Evolutionary conservation across 2,113 vertebrate genomes (phyloP), one percentile per base, ranked within the genome.

Genomic region (Diadophis punctatus): DNA sequence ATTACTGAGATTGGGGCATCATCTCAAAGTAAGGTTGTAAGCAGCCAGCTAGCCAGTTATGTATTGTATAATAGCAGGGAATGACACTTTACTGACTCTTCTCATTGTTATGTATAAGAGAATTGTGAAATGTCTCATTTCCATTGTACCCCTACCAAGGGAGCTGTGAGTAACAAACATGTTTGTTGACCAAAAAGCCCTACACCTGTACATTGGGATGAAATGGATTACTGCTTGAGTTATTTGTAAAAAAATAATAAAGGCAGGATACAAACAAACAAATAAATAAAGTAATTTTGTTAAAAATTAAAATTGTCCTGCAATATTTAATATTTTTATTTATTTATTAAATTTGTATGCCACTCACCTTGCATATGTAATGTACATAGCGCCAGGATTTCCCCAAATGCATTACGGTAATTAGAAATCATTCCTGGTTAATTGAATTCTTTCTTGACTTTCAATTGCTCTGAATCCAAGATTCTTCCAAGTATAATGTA

Each of bases 381-480:
- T 49, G 23, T 16, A 51, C 43, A 48, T 43, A 23, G 11, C 43
- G 27, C 23, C 25, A 86, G 22, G 25, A 86, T 48, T 74, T 10
- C 10, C 86, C 12, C 86, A 52, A 27, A 87, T 39, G 39, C 7
- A 20, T 80, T 80, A 80, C n/a, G n/a, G n/a, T n/a, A n/a, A 80
- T 80, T 80, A 87, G 86, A 49, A 87, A 53, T 53, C 30, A 34
- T 51, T 14, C 48, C 87, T 96, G 94, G 94, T 94, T 95, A 95
- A 85, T 94, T 88, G 94, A 95, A 85, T 93, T 96, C 56, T 94
- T 94, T 91, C 92, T 91, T 80, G 68, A 20, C n/a, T 49, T 92
- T 94, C 96, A 95, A 93, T 93, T 96, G 89, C 88, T 96, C 0
- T 56, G 91, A 92, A 90, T 92, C 94, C 90, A 91, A 86, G 93